phyloP scores from a whole-genome alignment of 2,113 vertebrate species.

The Micromys minutus region DNA sequence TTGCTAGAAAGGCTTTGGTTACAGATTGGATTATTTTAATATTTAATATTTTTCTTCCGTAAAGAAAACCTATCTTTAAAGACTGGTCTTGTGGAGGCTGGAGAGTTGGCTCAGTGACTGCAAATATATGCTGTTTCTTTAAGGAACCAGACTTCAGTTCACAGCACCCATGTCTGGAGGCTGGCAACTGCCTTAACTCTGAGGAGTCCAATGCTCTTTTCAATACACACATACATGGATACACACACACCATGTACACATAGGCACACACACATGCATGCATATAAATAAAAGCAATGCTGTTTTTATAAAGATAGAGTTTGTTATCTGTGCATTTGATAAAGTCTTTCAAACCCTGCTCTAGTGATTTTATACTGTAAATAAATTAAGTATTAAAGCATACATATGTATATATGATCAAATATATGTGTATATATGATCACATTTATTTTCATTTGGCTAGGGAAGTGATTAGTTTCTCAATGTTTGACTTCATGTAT shows the following conservation, averaged over 20 bases:
- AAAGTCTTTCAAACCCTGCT: background rate
- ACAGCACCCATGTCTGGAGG: background rate
- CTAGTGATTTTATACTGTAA: background rate
- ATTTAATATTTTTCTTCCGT: constrained; percentile 17
- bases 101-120: background rate
- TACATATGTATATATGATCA: background rate
- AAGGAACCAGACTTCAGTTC: background rate
- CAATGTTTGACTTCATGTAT: constrained; percentile 2
- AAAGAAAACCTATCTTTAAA: constrained; percentile 37
- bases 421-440: background rate
- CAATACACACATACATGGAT: background rate
- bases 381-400: background rate
- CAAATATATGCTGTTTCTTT: background rate
- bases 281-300: background rate
- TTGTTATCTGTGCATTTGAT: background rate
- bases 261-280: background rate
- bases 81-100: background rate
- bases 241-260: background rate
- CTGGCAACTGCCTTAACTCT: background rate
- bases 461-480: constrained; percentile 10
- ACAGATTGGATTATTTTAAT: constrained; percentile 22
- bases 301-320: background rate
- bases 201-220: background rate
- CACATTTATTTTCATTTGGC: constrained; percentile 38
- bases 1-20: constrained; percentile 20